A percentile compares a stretch with the other conserved stretches of the same genome.
Evolutionary conservation across 2,888 invertebrate genomes (phyloP).

Genomic region (Meteorus cinctellus): DNA sequence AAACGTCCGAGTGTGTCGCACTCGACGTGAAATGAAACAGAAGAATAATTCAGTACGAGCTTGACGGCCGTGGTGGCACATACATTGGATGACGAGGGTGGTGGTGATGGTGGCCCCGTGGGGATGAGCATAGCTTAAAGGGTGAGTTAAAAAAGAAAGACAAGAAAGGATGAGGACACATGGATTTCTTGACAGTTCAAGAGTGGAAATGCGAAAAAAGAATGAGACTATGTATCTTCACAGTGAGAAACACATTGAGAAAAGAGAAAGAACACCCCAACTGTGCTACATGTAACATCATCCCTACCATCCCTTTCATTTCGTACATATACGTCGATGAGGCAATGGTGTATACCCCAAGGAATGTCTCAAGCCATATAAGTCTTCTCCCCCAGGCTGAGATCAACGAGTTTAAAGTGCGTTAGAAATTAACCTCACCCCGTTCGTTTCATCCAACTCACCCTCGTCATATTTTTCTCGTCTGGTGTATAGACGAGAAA

Average conservation of each 20-base stretch:
- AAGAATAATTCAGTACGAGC: conserved; percentile 40
- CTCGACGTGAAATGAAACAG: conserved; percentile 38
- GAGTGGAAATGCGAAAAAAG: conserved; percentile 26
- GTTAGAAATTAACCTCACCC: conserved; percentile 18
- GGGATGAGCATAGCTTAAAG: conserved; percentile 1
- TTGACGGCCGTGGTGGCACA: background rate
- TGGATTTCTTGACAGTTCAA: conserved; percentile 46
- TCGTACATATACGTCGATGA: conserved; percentile 26
- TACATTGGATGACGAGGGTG: background rate
- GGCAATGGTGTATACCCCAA: conserved; percentile 20
- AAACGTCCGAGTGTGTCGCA: conserved; percentile 36
- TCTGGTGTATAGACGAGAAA: conserved; percentile 8
- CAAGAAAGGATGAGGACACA: conserved; percentile 31
- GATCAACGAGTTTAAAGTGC: conserved; percentile 25
- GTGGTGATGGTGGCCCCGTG: background rate
- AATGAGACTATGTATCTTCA: background rate
- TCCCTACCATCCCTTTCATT: background rate
- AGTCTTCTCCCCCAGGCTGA: background rate
- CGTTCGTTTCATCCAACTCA: background rate
- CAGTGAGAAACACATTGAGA: conserved; percentile 5
- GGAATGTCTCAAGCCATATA: conserved; percentile 23
- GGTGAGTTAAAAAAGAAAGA: conserved; percentile 28
- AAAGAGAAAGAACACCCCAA: conserved; percentile 10
- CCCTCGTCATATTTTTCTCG: background rate
- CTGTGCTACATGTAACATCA: background rate